These are phyloP conservation scores for Bucorvus abyssinicus DNA, from an alignment of 2,797 vertebrate species.

Conservation along the genomic window DNA sequence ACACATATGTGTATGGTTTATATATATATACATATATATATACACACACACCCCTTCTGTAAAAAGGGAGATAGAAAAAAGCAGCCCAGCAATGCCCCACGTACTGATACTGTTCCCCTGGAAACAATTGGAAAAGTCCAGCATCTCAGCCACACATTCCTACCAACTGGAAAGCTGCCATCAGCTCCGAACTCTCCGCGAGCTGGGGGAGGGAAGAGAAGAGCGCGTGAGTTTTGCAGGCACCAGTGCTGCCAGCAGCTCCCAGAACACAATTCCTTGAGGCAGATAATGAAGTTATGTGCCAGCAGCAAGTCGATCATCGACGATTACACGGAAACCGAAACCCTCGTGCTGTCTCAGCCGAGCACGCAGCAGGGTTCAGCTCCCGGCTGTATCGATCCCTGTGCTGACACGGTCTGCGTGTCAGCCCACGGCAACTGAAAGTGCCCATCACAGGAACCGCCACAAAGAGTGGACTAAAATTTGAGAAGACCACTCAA, in stretches of 20 bases:
- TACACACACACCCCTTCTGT: too few species aligned
- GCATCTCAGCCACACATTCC: conserved; percentile 46
- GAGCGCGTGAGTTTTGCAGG: background rate
- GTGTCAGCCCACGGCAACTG: background rate
- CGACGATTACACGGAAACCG: background rate
- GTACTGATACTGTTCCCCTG: conserved; percentile 20
- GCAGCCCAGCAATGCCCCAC: background rate
- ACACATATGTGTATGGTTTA: rapidly evolving
- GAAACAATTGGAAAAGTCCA: conserved; percentile 59
- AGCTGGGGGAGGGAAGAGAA: conserved; percentile 25
- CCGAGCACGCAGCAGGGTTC: background rate
- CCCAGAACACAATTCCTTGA: conserved; percentile 60
- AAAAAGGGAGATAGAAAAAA: background rate
- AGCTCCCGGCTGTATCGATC: background rate
- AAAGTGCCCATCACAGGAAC: background rate
- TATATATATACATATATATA: rapidly evolving
- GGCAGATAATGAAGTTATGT: conserved; percentile 2
- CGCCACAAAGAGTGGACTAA: background rate
- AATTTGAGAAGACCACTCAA: background rate
- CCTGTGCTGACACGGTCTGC: background rate
- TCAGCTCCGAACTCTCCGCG: background rate
- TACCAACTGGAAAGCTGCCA: conserved; percentile 46
- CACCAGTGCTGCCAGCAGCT: conserved; percentile 25
- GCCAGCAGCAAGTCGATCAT: background rate
- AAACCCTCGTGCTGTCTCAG: background rate